These are phyloP conservation scores for Melipona beecheii DNA, from an alignment of 2,888 invertebrate genomes.

Conservation along the genomic window DNA sequence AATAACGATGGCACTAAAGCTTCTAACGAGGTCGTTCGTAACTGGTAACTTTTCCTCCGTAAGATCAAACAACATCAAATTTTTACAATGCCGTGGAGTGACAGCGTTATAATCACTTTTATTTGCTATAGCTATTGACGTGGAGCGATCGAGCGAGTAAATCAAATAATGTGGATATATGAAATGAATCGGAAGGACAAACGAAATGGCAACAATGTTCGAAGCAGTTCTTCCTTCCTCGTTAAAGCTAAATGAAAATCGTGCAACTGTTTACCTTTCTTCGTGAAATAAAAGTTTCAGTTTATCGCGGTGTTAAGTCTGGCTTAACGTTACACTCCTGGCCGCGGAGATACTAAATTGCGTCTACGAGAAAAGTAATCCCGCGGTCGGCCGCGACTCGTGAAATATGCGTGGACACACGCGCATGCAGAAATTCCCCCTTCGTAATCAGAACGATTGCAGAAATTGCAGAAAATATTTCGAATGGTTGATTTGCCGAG, in stretches of 20 bases:
- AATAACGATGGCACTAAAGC: not conserved
- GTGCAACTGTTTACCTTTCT: not conserved
- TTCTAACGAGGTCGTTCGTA: not conserved
- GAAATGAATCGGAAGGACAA: not conserved
- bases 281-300: slow-evolving; percentile 2
- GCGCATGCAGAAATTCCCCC: not conserved
- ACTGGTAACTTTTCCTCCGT: not conserved
- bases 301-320: not conserved
- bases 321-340: not conserved
- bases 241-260: not conserved
- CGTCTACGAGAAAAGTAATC: not conserved
- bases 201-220: not conserved
- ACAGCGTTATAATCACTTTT: not conserved
- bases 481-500: slow-evolving; percentile 41
- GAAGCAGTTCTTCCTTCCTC: not conserved
- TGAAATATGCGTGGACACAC: not conserved
- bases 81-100: too few relatives aligned
- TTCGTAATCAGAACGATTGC: not conserved
- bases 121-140: not conserved
- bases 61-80: not conserved
- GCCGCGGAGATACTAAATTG: not conserved
- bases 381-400: not conserved
- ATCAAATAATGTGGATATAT: not conserved
- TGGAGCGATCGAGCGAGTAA: not conserved
- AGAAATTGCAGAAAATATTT: slow-evolving; percentile 16